phyloP scores from a whole-genome alignment of 2,888 invertebrate species.

The Drosophila kokeensis region DNA sequence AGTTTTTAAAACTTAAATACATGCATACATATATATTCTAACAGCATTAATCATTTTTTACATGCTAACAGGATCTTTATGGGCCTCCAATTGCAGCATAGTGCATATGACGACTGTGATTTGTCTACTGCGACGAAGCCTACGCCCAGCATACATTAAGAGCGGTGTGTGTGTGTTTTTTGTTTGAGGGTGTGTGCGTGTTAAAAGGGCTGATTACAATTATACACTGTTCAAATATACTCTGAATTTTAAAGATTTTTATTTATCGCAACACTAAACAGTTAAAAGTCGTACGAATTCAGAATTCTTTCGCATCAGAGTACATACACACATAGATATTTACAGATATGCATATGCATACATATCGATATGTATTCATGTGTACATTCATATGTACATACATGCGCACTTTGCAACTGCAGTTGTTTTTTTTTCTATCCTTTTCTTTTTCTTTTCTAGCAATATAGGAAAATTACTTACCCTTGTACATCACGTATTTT shows the following conservation, averaged over 20 bases:
- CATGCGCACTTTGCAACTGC: slow-evolving; percentile 28
- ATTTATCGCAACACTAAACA: neutral
- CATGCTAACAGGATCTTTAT: neutral
- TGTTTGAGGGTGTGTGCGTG: neutral
- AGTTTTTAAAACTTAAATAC: neutral
- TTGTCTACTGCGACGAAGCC: slow-evolving; percentile 1
- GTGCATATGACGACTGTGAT: neutral
- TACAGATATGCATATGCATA: slow-evolving; percentile 2
- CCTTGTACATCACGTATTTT: slow-evolving; percentile 16
- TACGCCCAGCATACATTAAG: slow-evolving; percentile 14
- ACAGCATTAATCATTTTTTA: neutral
- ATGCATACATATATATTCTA: neutral
- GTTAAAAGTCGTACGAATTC: neutral
- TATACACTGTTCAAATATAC: neutral
- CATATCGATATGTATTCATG: slow-evolving; percentile 14
- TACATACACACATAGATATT: slow-evolving; percentile 3
- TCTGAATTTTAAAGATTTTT: neutral
- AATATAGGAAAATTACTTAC: slow-evolving; percentile 25
- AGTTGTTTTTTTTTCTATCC: slow-evolving; percentile 1
- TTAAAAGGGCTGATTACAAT: neutral
- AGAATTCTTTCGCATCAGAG: neutral
- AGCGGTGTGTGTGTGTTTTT: neutral
- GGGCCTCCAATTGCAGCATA: neutral
- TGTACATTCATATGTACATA: slow-evolving; percentile 11
- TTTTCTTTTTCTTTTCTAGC: slow-evolving; percentile 3